Evolutionary conservation across 2,113 vertebrate genomes (phyloP).

Genomic region (Lycaon pictus): DNA sequence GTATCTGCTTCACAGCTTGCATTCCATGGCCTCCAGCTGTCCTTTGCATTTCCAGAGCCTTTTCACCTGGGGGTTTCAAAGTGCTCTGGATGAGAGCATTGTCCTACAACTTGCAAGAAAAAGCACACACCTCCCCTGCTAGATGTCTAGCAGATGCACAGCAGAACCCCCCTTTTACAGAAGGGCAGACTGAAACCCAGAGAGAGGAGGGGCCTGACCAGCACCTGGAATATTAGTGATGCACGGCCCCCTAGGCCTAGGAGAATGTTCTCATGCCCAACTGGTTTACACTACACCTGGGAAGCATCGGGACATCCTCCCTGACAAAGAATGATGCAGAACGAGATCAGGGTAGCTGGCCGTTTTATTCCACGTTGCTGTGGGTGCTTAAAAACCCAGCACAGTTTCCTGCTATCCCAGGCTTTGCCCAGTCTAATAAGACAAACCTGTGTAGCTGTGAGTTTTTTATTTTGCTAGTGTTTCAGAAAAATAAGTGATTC

Average conservation of each 20-base stretch:
- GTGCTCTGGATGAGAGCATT: background rate
- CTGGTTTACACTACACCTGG: background rate
- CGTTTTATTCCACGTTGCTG: background rate
- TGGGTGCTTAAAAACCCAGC: background rate
- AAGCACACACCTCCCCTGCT: background rate
- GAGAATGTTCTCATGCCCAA: background rate
- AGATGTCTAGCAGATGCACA: background rate
- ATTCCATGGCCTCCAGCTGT: background rate
- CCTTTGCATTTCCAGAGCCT: background rate
- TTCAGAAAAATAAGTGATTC: conserved; percentile 10
- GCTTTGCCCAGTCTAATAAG: background rate
- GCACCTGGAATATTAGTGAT: background rate
- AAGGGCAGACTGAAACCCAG: background rate
- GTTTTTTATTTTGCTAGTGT: background rate
- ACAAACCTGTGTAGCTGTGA: background rate
- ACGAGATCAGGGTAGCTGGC: background rate
- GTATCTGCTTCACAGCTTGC: background rate
- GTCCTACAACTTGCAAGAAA: background rate
- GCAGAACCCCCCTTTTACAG: background rate
- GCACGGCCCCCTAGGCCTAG: background rate
- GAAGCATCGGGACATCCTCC: background rate
- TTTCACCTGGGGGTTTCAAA: background rate
- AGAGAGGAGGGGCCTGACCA: background rate
- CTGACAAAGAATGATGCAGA: background rate
- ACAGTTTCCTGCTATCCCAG: background rate